Base-by-base conservation (phyloP, 2,888 invertebrate species). In the Drosophila borborema region DNA sequence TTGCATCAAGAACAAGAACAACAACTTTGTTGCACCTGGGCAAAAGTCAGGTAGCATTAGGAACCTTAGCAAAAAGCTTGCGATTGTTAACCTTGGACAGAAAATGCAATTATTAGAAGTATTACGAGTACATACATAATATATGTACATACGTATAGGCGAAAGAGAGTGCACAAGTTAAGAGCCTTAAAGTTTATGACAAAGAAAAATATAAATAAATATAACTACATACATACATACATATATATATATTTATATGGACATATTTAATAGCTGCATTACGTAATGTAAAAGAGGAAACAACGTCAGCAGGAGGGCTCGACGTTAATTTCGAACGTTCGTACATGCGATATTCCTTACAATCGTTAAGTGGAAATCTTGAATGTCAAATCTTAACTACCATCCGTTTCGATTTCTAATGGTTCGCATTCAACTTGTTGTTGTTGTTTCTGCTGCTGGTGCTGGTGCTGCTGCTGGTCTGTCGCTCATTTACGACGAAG, bases 401-500 rank as follows among this genome's bases (percentile, higher is more conserved):
- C 71, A 64, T 59, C 71, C 76, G 76, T 80, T 77, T 77, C 77
- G 77, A 77, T 77, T 77, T 77, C 77, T 75, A 80, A 77, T 75
- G 76, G 76, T 45, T 64, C 65, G 36, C 70, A 62, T 69, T 74
- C 51, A 62, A 78, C 36, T 64, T 70, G 36, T 65, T 62, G 43
- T 60, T 41, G 55, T 2, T 34, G 58, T 12, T 41, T 40, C 8
- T 43, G 53, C 18, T 61, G 23, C 10, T 41, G 51, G 34, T 59
- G 69, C 23, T 45, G 54, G 14, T 62, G 53, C 9, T 31, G 71
- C 34, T 77, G 72, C 54, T 72, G 63, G 53, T 61, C 45, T 78
- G 69, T 62, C 61, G 78, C 62, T 64, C 66, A 63, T 63, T 77
- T 58, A 40, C 51, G 49, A 51, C 41, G 63, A 56, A 45, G n/a